These are phyloP conservation scores for Amphiprion ocellaris DNA, from an alignment of 2,113 vertebrate genomes.

Conservation along the genomic window DNA sequence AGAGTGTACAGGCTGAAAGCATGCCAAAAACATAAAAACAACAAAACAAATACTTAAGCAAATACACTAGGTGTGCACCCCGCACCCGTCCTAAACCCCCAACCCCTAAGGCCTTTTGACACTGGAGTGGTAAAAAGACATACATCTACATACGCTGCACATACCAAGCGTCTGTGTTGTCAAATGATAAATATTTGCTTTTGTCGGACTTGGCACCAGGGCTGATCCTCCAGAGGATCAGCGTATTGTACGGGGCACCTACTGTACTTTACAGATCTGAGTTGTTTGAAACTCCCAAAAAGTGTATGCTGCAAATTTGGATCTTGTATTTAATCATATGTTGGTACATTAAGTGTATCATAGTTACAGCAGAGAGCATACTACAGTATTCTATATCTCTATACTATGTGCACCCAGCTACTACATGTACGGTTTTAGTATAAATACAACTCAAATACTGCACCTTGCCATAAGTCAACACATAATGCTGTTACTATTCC, in stretches of 20 bases:
- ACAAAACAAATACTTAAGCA: conserved; percentile 79
- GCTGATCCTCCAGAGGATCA: conserved; percentile 28
- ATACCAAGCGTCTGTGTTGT: conserved; percentile 65
- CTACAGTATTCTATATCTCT: not conserved
- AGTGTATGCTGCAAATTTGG: not conserved
- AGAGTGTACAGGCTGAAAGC: conserved; percentile 65
- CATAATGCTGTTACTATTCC: not conserved
- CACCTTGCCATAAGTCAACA: not conserved
- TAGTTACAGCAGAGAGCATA: not conserved
- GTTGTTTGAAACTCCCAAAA: conserved; percentile 2
- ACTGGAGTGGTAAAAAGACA: conserved; percentile 45
- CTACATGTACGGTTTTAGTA: not conserved
- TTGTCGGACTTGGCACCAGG: conserved; percentile 58
- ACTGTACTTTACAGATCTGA: not conserved
- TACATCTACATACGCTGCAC: conserved; percentile 56
- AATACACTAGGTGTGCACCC: conserved; percentile 51
- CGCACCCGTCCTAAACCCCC: not conserved
- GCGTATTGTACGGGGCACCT: conserved; percentile 10
- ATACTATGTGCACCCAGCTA: not conserved
- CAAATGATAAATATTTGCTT: conserved; percentile 73
- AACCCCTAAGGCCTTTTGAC: conserved; percentile 57
- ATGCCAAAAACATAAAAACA: conserved; percentile 79
- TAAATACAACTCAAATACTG: conserved; percentile 10
- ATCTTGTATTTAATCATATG: not conserved
- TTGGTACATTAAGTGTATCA: not conserved